Percentiles rank a stretch among this genome's conserved stretches.
Evolutionary conservation across 1,140 invertebrate genomes (phyloP).

Genomic region (Grapholita molesta): DNA sequence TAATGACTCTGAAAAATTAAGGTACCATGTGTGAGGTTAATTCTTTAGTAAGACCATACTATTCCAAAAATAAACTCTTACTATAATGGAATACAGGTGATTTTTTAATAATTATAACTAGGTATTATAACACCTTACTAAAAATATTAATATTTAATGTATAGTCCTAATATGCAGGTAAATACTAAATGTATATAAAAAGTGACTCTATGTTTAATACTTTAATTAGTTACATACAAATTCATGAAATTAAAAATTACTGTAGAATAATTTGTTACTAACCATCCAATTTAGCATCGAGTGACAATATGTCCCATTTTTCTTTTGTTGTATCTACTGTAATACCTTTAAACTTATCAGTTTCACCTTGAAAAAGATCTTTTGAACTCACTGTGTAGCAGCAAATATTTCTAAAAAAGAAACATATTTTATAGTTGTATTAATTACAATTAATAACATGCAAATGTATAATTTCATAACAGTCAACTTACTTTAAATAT

Average conservation of each 20-base stretch:
- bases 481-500: background rate
- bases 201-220: no score
- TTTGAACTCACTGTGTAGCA: background rate
- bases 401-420: background rate
- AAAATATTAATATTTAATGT: no score
- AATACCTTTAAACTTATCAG: conserved; percentile 81
- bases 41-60: no score
- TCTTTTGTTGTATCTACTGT: conserved; percentile 79
- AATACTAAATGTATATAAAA: no score
- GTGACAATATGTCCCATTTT: conserved; percentile 63
- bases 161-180: no score
- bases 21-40: background rate
- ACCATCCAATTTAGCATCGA: conserved; percentile 78
- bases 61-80: no score
- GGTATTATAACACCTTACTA: no score
- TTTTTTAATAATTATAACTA: no score
- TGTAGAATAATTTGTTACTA: conserved; percentile 7
- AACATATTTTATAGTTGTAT: background rate
- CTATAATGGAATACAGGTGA: no score
- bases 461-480: background rate
- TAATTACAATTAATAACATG: background rate
- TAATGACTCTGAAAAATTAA: conserved; percentile 83
- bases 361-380: conserved; percentile 69
- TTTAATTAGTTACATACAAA: no score
- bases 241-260: background rate